Evolutionary conservation across 2,888 invertebrate species (phyloP).

Genomic region (Drosophila bunnanda): DNA sequence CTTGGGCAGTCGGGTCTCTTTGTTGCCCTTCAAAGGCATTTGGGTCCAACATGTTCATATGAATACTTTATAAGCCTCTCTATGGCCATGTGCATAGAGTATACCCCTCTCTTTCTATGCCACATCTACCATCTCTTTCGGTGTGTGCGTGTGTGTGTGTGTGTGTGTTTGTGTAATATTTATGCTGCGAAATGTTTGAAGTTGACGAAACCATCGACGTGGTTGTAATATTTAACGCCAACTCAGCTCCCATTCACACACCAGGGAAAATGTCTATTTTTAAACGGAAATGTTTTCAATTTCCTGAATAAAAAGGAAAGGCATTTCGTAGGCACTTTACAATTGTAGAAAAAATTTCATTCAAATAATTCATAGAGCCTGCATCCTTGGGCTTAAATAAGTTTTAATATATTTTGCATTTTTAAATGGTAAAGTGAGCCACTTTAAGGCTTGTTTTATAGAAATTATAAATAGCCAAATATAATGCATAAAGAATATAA

Average conservation of each 20-base stretch:
- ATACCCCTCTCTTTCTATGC: background rate
- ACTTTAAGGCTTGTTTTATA: background rate
- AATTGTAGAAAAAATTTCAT: background rate
- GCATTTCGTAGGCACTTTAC: conserved; percentile 10
- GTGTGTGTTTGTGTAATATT: conserved; percentile 16
- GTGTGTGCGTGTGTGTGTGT: too few species aligned
- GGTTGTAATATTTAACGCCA: conserved; percentile 66
- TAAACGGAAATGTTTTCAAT: conserved; percentile 3
- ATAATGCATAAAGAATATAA: too few species aligned
- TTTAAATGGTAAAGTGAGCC: background rate
- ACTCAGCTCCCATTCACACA: conserved; percentile 26
- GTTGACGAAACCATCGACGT: conserved; percentile 56
- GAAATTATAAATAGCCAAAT: background rate
- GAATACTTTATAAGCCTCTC: conserved; percentile 75
- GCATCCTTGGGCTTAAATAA: background rate
- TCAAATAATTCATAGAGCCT: background rate
- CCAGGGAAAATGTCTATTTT: conserved; percentile 3
- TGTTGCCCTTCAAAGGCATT: conserved; percentile 65
- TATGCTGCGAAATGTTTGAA: conserved; percentile 45
- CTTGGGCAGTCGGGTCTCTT: conserved; percentile 48
- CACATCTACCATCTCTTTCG: conserved; percentile 1
- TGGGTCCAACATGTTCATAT: conserved; percentile 67
- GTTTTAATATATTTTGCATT: background rate
- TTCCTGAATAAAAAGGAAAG: background rate
- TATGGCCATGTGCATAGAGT: conserved; percentile 10